Base-by-base conservation (phyloP, 2,797 vertebrate genomes). In the Bradypodion pumilum region DNA sequence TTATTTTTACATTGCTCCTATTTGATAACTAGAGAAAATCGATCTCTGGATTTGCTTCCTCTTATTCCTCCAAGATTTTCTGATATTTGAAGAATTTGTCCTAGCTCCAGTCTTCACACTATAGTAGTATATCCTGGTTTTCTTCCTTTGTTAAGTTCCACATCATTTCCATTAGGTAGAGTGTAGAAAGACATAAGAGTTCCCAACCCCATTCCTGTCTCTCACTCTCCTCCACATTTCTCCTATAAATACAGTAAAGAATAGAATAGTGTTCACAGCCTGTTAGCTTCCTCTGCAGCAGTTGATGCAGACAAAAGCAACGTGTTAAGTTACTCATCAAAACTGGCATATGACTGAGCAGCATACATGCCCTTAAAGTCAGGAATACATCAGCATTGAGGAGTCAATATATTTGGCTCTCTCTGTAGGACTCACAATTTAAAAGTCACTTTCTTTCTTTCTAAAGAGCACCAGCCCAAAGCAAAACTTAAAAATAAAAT, bases 221-320 rank as follows among this genome's bases (percentile, higher is more conserved):
- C 59, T 27, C 83, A 66, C 77, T 80, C 70, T 80, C 77, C 62
- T 85, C 77, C 62, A 35, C 70, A 74, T 66, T 80, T 85, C 69
- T 66, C 74, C 66, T 80, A 74, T 52, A 78, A 73, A 73, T 66
- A 49, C 21, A 74, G 60, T 74, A 60, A 74, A 66, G 60, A 80
- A 85, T 79, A 79, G 35, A 85, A 85, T 73, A 49, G 44, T 66
- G 60, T 85, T 85, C 46, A 66, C 70, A 80, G 66, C 56, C 66
- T 78, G 60, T 62, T 74, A 21, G 60, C 69, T 74, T 85, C 59
- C 62, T 79, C 69, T 74, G 21, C 60, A 25, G 13, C 25, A 74
- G n/a, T 49, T 32, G 73, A 70, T 27, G 76, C 21, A 32, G 8
- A 63, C 27, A 65, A 78, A 46, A 56, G 65, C 37, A 42, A 59